phyloP scores from a whole-genome alignment of 2,113 vertebrate species.

The Athene cunicularia region DNA sequence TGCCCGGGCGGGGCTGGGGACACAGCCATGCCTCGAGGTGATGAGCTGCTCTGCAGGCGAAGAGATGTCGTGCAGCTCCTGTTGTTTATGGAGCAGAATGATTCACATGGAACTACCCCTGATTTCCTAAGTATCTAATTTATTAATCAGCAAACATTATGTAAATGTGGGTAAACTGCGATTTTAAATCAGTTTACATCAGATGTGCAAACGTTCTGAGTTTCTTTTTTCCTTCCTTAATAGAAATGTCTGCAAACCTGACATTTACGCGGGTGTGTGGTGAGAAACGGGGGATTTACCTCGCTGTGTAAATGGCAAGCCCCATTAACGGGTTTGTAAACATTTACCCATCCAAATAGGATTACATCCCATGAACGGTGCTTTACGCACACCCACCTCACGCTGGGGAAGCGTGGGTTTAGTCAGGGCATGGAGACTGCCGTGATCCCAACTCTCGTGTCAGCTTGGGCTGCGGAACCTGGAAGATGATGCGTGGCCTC shows the following conservation, averaged over 20 bases:
- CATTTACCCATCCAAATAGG: not conserved
- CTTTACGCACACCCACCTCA: not conserved
- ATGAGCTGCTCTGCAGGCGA: not conserved
- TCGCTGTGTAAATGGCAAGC: slow-evolving; percentile 44
- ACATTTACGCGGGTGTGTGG: not conserved
- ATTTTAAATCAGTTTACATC: slow-evolving; percentile 65
- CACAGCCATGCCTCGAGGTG: fast-evolving
- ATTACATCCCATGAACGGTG: not conserved
- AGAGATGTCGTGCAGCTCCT: not conserved
- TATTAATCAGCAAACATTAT: slow-evolving; percentile 76
- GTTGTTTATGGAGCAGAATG: slow-evolving; percentile 46
- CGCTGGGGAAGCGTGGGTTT: not conserved
- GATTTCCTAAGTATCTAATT: slow-evolving; percentile 69
- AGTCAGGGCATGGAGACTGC: not conserved
- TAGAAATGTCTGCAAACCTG: slow-evolving; percentile 56
- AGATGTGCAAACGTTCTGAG: slow-evolving; percentile 26
- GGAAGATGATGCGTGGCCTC: not conserved
- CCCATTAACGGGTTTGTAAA: slow-evolving; percentile 18
- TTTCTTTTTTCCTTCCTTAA: slow-evolving; percentile 31
- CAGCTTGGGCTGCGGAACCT: not conserved
- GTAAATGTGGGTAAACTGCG: slow-evolving; percentile 68
- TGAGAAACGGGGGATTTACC: slow-evolving; percentile 6
- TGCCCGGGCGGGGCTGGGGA: not conserved
- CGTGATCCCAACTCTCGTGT: fast-evolving
- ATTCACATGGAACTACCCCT: slow-evolving; percentile 51